phyloP scores from a whole-genome alignment of 2,797 vertebrate species.

The Gouania willdenowi region DNA sequence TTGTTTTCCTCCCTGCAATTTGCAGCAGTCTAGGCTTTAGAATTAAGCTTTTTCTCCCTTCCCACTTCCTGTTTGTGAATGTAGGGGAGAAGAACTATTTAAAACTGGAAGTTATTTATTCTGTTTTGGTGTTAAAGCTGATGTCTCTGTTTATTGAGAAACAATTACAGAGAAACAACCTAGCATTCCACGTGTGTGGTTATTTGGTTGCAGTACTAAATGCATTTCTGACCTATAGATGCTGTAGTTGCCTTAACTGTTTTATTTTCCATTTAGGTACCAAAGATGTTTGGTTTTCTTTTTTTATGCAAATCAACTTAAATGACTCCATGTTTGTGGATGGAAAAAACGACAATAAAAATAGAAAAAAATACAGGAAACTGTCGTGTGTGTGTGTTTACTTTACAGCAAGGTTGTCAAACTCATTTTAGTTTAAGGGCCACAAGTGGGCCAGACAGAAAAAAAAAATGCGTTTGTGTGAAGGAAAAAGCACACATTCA shows the following conservation, averaged over 20 bases:
- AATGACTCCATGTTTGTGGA: constrained; percentile 26
- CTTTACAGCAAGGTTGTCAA: too few relatives aligned
- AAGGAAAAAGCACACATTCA: too few relatives aligned
- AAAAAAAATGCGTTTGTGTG: too few relatives aligned
- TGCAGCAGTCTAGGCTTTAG: too few relatives aligned
- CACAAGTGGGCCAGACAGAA: too few relatives aligned
- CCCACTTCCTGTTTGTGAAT: background rate
- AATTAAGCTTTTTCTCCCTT: background rate
- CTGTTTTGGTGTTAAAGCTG: constrained; percentile 20
- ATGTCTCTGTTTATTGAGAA: constrained; percentile 19
- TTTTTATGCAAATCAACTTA: constrained; percentile 56
- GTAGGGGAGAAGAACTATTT: background rate
- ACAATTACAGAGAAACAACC: background rate
- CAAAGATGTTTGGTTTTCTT: constrained; percentile 67
- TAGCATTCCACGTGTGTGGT: constrained; percentile 33
- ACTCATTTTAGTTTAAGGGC: too few relatives aligned
- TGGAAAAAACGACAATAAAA: constrained; percentile 50
- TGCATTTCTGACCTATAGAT: constrained; percentile 65
- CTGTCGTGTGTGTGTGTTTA: too few relatives aligned
- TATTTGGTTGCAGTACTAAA: constrained; percentile 53
- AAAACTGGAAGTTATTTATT: constrained; percentile 25
- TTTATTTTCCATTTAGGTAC: constrained; percentile 65
- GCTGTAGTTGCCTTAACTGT: constrained; percentile 77
- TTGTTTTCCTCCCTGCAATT: background rate
- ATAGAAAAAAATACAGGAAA: constrained; percentile 34